Conservation (phyloP, 2,888 invertebrate genomes). For the Scelioninae gen. 1 region DNA sequence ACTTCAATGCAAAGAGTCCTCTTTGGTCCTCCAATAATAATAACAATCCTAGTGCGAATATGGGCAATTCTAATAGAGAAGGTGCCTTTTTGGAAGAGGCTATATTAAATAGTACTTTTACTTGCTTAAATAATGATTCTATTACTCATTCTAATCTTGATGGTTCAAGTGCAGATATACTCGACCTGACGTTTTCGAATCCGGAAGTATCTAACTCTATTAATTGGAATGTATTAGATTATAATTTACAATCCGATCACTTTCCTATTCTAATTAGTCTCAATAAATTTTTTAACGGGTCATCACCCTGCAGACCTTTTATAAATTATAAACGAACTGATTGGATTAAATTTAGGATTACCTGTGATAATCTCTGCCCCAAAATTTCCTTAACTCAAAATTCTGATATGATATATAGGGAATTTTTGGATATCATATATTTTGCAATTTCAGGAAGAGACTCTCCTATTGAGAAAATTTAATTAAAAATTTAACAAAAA, state of each 20-base stretch:
- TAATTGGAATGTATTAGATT: constrained; percentile 1
- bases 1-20: neutral
- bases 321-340: constrained; percentile 4
- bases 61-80: neutral
- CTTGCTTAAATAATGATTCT: constrained; percentile 2
- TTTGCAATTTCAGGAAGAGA: neutral
- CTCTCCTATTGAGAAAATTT: neutral
- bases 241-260: constrained; percentile 26
- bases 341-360: neutral
- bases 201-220: neutral
- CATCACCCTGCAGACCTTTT: constrained; percentile 3
- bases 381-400: constrained; percentile 1
- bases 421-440: constrained; percentile 11
- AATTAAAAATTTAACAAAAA: constrained; percentile 2
- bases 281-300: constrained; percentile 3
- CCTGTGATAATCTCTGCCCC: neutral
- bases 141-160: constrained; percentile 9
- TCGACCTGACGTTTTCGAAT: neutral
- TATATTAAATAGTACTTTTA: neutral
- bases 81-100: neutral
- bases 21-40: constrained; percentile 1
- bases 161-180: constrained; percentile 5
- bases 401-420: neutral
- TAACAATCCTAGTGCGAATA: neutral
- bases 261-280: constrained; percentile 10